Conservation (phyloP, 1,140 invertebrate genomes). For the Drosophila malerkotliana region DNA sequence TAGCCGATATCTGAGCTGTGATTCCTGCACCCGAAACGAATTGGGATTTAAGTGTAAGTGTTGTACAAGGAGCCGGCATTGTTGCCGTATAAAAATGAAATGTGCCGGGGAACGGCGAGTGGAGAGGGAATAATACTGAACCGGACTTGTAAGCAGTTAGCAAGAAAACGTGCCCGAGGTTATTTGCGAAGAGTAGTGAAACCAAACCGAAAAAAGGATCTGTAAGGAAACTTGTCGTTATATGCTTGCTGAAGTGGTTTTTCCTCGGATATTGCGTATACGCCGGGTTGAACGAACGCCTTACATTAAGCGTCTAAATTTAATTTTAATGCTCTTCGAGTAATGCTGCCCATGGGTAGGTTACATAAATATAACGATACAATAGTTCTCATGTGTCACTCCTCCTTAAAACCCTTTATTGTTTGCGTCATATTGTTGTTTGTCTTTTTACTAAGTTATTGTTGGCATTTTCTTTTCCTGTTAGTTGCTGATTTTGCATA, state of each 20-base stretch:
- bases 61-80: constrained; percentile 65
- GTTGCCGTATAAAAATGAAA: constrained; percentile 72
- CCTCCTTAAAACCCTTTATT: constrained; percentile 44
- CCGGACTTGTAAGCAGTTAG: constrained; percentile 54
- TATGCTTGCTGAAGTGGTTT: constrained; percentile 43
- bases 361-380: neutral
- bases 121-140: constrained; percentile 16
- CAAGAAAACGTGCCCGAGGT: constrained; percentile 57
- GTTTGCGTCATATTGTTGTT: constrained; percentile 41
- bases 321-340: neutral
- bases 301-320: constrained; percentile 17
- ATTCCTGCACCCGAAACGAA: constrained; percentile 74
- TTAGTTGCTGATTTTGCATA: constrained; percentile 76
- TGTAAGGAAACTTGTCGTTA: constrained; percentile 43
- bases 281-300: constrained; percentile 41
- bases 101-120: constrained; percentile 13
- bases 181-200: constrained; percentile 40
- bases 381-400: neutral
- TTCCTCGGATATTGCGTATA: constrained; percentile 62
- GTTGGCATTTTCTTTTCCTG: constrained; percentile 38
- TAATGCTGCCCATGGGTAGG: neutral
- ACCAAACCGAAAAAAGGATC: constrained; percentile 21
- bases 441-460: constrained; percentile 20
- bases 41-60: constrained; percentile 82
- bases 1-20: constrained; percentile 60